These are phyloP conservation scores for Conus ventricosus DNA, from an alignment of 1,140 invertebrate species.

Conservation along the genomic window DNA sequence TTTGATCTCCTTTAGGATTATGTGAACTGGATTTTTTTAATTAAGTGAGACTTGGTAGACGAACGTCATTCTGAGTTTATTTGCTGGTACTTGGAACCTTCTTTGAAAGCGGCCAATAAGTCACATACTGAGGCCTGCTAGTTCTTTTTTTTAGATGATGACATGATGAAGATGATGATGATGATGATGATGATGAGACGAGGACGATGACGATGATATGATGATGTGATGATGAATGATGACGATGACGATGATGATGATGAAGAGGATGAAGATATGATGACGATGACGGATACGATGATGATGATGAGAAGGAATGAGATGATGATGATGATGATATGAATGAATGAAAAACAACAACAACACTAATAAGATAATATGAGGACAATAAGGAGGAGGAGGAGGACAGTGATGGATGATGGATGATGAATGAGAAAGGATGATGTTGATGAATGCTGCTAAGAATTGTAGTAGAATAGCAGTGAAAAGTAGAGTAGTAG, in stretches of 20 bases:
- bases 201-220: conserved; percentile 6
- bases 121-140: no score
- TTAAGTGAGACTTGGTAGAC: no score
- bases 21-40: no score
- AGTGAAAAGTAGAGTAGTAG: background rate
- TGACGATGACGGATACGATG: conserved; percentile 10
- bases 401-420: background rate
- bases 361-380: background rate
- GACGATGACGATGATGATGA: conserved; percentile 10
- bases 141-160: no score
- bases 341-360: no score
- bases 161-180: background rate
- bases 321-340: no score
- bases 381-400: background rate
- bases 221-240: conserved; percentile 11
- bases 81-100: no score
- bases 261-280: background rate
- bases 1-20: no score
- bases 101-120: no score
- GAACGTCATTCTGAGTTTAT: no score
- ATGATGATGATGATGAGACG: conserved; percentile 9
- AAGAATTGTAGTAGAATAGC: background rate
- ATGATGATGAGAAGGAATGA: background rate
- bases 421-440: no score
- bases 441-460: no score